Base-by-base conservation (phyloP, 2,888 invertebrate species). In the Drosophila demipolita region DNA sequence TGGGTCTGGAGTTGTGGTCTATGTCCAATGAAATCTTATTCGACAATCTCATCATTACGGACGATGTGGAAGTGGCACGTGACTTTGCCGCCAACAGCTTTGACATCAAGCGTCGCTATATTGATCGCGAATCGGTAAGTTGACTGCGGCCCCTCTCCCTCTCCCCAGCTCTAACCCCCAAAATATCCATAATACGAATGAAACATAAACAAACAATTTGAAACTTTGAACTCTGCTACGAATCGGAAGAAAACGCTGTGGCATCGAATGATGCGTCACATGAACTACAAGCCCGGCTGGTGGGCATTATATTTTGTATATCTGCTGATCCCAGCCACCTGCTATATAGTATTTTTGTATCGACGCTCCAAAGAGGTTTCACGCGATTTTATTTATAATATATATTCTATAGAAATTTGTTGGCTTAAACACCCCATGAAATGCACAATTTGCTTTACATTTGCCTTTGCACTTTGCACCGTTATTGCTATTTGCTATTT, bases 1-100 rank as follows among this genome's bases (percentile, higher is more conserved):
- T 99, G 64, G 99, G 99, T 23, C 96, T 99, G 92, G 99, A 99
- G 93, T 94, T 99, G 76, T 99, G 99, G 99, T 98, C 99, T 7
- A 99, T 99, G 98, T 98, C 98, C 0, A 96, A 97, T 73, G 95
- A 96, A 89, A 97, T 99, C 84, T 94, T 98, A 67, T 99, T 99
- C 94, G 99, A 99, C 94, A 99, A 99, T 94, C 94, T 99, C 64
- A 94, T 99, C 72, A 95, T 99, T 69, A 97, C 99, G 0, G 98
- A 99, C 92, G 96, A 97, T 89, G 94, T 95, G 67, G 94, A 93
- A 1, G 95, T 96, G 0, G 98, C 98, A 0, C 94, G 95, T 32
- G 94, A 95, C 62, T 99, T 97, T 95, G 97, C 99, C 1, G 94
- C 94, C 40, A 96, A 96, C 75, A 98, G 98, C 0, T 99, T 96